phyloP scores from a whole-genome alignment of 2,888 invertebrate genomes.

The Thecophora atra region DNA sequence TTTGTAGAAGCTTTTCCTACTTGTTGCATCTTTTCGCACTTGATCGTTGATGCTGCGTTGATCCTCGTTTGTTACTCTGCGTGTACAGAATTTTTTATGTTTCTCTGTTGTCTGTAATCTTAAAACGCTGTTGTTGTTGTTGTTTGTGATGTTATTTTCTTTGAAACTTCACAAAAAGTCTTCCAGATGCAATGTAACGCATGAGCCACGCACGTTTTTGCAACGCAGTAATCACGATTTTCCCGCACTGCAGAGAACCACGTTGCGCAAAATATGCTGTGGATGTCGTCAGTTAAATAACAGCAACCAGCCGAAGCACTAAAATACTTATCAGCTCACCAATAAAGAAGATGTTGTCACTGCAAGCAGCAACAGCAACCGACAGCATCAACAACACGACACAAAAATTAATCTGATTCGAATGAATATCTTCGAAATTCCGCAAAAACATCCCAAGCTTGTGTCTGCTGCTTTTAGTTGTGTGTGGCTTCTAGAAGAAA shows the following conservation, averaged over 20 bases:
- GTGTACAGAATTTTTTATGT: not conserved
- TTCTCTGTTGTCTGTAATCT: not conserved
- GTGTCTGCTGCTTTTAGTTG: not conserved
- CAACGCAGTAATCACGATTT: conserved; percentile 26
- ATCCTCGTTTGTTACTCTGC: conserved; percentile 21
- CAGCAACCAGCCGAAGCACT: conserved; percentile 3
- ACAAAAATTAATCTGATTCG: not conserved
- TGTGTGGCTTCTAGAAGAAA: no score
- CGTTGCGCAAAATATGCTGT: not conserved
- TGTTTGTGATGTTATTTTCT: not conserved
- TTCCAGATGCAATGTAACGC: not conserved
- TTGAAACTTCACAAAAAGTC: not conserved
- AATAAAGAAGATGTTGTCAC: conserved; percentile 28
- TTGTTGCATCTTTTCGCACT: conserved; percentile 30
- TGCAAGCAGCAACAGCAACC: conserved; percentile 2
- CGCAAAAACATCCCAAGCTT: not conserved
- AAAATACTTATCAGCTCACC: conserved; percentile 11
- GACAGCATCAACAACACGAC: not conserved
- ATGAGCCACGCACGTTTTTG: conserved; percentile 29
- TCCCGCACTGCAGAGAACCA: conserved; percentile 9
- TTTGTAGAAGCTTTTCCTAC: conserved; percentile 12
- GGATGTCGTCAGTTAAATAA: conserved; percentile 20
- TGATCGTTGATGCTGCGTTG: conserved; percentile 40
- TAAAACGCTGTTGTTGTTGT: not conserved
- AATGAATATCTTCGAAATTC: not conserved